Evolutionary conservation across 2,888 invertebrate species (phyloP).

Genomic region (Ophion costatus): DNA sequence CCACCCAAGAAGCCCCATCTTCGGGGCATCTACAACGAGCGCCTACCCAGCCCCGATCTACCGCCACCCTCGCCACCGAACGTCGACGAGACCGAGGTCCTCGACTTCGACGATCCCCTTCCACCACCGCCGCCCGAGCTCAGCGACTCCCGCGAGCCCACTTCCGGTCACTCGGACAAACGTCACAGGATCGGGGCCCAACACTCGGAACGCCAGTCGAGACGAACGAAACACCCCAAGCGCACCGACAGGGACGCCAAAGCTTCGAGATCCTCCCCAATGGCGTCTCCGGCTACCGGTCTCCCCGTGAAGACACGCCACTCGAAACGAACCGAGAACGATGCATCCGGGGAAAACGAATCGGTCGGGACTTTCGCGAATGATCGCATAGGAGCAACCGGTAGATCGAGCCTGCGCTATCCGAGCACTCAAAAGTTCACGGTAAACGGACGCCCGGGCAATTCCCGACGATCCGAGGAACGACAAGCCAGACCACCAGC

Average conservation of each 20-base stretch:
- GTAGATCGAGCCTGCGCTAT: slow-evolving; percentile 84
- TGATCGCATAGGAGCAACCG: slow-evolving; percentile 71
- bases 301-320: slow-evolving; percentile 49
- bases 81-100: slow-evolving; percentile 86
- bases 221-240: slow-evolving; percentile 76
- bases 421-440: slow-evolving; percentile 84
- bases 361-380: slow-evolving; percentile 74
- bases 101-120: slow-evolving; percentile 87
- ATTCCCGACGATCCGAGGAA: slow-evolving; percentile 78
- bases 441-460: slow-evolving; percentile 83
- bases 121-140: slow-evolving; percentile 88
- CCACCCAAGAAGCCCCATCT: slow-evolving; percentile 91
- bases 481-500: slow-evolving; percentile 73
- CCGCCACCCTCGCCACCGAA: slow-evolving; percentile 88
- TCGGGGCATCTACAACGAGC: slow-evolving; percentile 83
- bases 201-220: slow-evolving; percentile 75
- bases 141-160: slow-evolving; percentile 65
- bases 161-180: slow-evolving; percentile 73
- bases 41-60: slow-evolving; percentile 86
- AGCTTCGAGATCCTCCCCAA: slow-evolving; percentile 70
- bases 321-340: slow-evolving; percentile 71
- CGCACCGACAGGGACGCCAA: slow-evolving; percentile 72
- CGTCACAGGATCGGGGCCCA: slow-evolving; percentile 69
- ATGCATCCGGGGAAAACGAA: slow-evolving; percentile 74
- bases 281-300: slow-evolving; percentile 70